A percentile compares a stretch with the other conserved stretches of the same genome.
Evolutionary conservation across 2,113 vertebrate species (phyloP).

Genomic region (Natator depressus): DNA sequence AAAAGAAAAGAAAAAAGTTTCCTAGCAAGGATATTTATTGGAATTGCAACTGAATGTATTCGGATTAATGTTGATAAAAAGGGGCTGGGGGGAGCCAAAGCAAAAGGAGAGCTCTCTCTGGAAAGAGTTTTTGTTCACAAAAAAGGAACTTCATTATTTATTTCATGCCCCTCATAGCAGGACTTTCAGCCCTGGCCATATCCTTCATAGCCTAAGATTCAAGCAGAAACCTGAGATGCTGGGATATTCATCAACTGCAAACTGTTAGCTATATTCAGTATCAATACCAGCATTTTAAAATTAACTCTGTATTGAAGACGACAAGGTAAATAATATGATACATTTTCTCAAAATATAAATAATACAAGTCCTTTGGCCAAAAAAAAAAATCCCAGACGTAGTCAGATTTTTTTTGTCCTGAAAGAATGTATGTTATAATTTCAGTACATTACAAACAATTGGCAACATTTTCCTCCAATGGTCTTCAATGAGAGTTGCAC

Average conservation of each 20-base stretch:
- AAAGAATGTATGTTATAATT: conserved; percentile 24
- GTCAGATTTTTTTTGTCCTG: neutral
- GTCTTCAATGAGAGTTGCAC: conserved; percentile 21
- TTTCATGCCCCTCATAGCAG: conserved; percentile 57
- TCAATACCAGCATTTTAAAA: neutral
- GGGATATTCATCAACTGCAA: neutral
- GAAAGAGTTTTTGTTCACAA: conserved; percentile 43
- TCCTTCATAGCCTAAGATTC: conserved; percentile 31
- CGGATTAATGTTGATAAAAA: conserved; percentile 54
- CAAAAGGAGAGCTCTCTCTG: conserved; percentile 45
- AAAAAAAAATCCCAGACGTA: neutral
- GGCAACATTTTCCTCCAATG: conserved; percentile 28
- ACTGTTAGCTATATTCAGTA: neutral
- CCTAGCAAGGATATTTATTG: neutral
- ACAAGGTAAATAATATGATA: neutral
- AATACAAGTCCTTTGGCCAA: neutral
- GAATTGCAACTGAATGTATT: neutral
- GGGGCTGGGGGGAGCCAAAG: conserved; percentile 35
- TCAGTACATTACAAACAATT: conserved; percentile 47
- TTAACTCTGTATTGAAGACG: neutral
- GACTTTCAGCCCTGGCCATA: neutral
- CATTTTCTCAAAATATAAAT: neutral
- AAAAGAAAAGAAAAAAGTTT: neutral
- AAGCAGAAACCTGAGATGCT: conserved; percentile 2
- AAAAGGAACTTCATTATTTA: conserved; percentile 66